Conservation (phyloP, 2,113 vertebrate genomes). For the Labeo catla region DNA sequence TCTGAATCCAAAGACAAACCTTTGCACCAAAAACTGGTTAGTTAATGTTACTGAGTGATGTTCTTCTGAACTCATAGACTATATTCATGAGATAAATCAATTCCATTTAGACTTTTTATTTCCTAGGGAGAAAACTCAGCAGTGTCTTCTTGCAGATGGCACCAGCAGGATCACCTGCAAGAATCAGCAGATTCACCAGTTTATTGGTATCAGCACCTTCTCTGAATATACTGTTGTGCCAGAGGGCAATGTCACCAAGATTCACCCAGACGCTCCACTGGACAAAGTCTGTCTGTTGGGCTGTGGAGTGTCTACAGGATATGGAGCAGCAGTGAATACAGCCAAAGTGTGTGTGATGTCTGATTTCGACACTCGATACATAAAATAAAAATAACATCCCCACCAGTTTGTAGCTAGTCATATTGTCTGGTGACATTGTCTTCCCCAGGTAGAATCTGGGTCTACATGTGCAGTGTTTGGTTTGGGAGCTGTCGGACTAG, state of each 20-base stretch:
- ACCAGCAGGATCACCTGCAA: slow-evolving; percentile 75
- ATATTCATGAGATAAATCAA: slow-evolving; percentile 36
- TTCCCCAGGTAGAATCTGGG: slow-evolving; percentile 78
- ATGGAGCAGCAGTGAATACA: slow-evolving; percentile 68
- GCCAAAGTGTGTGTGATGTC: slow-evolving; percentile 61
- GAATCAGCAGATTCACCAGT: slow-evolving; percentile 66
- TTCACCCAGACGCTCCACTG: slow-evolving; percentile 61
- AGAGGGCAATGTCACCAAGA: slow-evolving; percentile 65
- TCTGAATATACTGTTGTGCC: slow-evolving; percentile 68
- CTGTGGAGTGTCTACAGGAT: slow-evolving; percentile 70
- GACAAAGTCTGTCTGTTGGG: slow-evolving; percentile 70
- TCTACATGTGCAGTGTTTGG: slow-evolving; percentile 85
- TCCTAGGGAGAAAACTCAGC: slow-evolving; percentile 50
- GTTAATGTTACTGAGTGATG: background rate
- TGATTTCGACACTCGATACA: background rate
- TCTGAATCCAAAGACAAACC: slow-evolving; percentile 71
- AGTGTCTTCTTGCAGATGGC: slow-evolving; percentile 78
- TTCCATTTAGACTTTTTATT: background rate
- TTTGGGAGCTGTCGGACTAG: slow-evolving; percentile 84
- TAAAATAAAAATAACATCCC: background rate
- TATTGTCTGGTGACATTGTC: background rate
- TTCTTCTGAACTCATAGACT: background rate
- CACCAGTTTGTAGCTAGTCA: background rate
- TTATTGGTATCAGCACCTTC: slow-evolving; percentile 68
- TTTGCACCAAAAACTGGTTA: slow-evolving; percentile 75